Evolutionary conservation across 2,113 vertebrate species (phyloP).

Genomic region (Nansenia antarctica): DNA sequence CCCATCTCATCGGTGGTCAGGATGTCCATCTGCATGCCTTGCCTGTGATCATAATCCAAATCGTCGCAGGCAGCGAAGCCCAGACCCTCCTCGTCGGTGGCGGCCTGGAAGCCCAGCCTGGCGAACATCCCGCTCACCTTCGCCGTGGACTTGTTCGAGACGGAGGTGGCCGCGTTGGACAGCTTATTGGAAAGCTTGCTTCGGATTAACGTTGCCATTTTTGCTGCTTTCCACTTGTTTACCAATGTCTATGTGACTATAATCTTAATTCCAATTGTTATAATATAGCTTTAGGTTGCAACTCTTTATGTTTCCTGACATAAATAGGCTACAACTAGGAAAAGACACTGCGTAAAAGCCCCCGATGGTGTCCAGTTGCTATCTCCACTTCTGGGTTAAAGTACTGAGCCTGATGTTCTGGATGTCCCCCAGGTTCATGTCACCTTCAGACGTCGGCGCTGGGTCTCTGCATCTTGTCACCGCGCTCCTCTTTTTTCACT

Average conservation of each 20-base stretch:
- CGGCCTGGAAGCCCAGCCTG: slow-evolving; percentile 97
- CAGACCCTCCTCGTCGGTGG: slow-evolving; percentile 93
- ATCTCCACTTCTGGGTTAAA: slow-evolving; percentile 79
- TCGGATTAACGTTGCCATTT: slow-evolving; percentile 93
- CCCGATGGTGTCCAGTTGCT: slow-evolving; percentile 75
- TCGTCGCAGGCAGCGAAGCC: slow-evolving; percentile 96
- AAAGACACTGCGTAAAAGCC: slow-evolving; percentile 44
- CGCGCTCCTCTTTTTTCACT: slow-evolving; percentile 41
- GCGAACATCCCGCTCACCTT: slow-evolving; percentile 98
- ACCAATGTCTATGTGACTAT: no score
- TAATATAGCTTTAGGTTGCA: slow-evolving; percentile 44
- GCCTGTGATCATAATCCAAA: slow-evolving; percentile 95
- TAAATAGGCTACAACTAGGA: slow-evolving; percentile 51
- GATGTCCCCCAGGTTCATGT: slow-evolving; percentile 84
- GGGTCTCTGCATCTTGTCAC: slow-evolving; percentile 69
- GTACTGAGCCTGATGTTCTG: slow-evolving; percentile 63
- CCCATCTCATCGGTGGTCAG: slow-evolving; percentile 82
- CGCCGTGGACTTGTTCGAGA: slow-evolving; percentile 96
- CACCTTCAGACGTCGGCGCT: slow-evolving; percentile 78
- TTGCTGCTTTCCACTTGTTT: slow-evolving; percentile 24
- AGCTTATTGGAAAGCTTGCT: slow-evolving; percentile 92
- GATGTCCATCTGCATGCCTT: slow-evolving; percentile 98
- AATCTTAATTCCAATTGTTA: no score
- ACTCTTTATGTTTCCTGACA: slow-evolving; percentile 58
- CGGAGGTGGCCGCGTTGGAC: slow-evolving; percentile 90